A percentile compares a stretch with the other conserved stretches of the same genome.
Evolutionary conservation across 2,888 invertebrate species (phyloP).

Genomic region (Lamproptera curius): DNA sequence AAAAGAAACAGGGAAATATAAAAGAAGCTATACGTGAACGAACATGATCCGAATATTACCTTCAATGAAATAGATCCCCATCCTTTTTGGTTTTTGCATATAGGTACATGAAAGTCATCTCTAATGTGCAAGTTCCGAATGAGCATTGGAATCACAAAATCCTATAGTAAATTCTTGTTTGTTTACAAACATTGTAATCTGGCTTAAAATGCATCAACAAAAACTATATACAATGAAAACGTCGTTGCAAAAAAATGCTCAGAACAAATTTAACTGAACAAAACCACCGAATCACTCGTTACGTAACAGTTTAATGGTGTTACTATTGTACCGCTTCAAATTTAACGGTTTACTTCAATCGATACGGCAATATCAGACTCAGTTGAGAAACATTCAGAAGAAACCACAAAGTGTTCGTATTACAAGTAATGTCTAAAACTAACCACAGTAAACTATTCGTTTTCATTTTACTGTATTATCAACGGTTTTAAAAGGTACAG

Average conservation of each 20-base stretch:
- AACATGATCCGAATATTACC: too few relatives aligned
- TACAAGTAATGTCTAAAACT: too few relatives aligned
- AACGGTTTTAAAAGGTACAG: background rate
- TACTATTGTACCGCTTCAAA: slow-evolving; percentile 6
- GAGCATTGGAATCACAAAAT: too few relatives aligned
- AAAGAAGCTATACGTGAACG: too few relatives aligned
- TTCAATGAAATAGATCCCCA: too few relatives aligned
- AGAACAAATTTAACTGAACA: background rate
- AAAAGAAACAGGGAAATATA: too few relatives aligned
- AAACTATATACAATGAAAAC: background rate
- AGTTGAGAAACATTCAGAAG: background rate
- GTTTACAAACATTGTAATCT: too few relatives aligned
- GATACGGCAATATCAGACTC: background rate
- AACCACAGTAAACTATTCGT: too few relatives aligned
- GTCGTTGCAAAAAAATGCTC: background rate
- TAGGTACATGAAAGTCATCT: too few relatives aligned
- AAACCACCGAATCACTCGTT: background rate
- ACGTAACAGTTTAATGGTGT: slow-evolving; percentile 5
- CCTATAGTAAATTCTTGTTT: too few relatives aligned
- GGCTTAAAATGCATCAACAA: background rate
- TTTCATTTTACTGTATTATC: background rate
- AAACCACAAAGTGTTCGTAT: background rate
- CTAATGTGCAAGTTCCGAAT: too few relatives aligned
- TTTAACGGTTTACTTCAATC: slow-evolving; percentile 1
- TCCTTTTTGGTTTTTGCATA: too few relatives aligned